Conservation (phyloP, 2,888 invertebrate species). For the Patella ulyssiponensis region DNA sequence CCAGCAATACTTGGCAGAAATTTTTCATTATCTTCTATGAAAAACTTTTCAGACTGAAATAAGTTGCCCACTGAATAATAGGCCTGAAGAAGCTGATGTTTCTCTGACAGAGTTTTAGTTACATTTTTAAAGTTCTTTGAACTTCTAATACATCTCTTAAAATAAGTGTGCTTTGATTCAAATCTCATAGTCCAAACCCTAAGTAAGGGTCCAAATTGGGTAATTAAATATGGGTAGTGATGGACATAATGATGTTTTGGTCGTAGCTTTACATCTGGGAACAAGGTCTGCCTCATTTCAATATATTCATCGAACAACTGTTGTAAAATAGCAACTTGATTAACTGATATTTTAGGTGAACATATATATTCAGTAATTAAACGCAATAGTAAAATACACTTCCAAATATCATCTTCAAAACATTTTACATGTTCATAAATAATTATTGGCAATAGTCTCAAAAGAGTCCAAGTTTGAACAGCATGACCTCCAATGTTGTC, state of each 20-base stretch:
- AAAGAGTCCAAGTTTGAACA: conserved; percentile 27
- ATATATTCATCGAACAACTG: conserved; percentile 11
- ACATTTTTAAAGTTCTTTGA: neutral
- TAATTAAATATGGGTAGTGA: neutral
- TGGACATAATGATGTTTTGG: neutral
- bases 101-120: neutral
- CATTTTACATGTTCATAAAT: conserved; percentile 7
- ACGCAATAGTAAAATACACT: conserved; percentile 5
- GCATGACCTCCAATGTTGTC: conserved; percentile 25
- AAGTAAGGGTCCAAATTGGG: neutral
- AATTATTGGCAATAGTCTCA: conserved; percentile 21
- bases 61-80: neutral
- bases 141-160: neutral
- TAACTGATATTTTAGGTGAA: conserved; percentile 13
- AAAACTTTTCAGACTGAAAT: neutral
- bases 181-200: conserved; percentile 1
- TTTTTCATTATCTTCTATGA: neutral
- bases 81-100: neutral
- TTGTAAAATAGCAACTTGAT: neutral
- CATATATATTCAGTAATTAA: conserved; percentile 17
- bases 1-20: neutral
- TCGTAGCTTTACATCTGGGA: neutral
- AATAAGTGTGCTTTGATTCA: neutral
- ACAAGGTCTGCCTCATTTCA: neutral
- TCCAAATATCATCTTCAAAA: conserved; percentile 18